phyloP scores from a whole-genome alignment of 1,140 invertebrate species.

The Zaprionus africanus region DNA sequence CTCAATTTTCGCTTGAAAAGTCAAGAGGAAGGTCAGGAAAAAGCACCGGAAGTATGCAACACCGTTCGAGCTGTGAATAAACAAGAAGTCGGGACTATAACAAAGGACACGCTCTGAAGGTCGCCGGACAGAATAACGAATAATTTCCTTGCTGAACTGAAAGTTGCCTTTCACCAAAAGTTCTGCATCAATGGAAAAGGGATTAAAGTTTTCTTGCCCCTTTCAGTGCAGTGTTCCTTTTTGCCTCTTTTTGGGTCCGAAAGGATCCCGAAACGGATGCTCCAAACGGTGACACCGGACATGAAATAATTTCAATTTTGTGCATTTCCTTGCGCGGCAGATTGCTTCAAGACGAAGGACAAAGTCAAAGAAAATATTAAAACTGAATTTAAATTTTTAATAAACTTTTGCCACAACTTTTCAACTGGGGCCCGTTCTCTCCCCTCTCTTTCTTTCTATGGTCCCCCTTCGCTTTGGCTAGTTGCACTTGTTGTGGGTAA shows the following conservation, averaged over 20 bases:
- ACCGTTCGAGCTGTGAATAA: slow-evolving; percentile 38
- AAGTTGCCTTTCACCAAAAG: slow-evolving; percentile 51
- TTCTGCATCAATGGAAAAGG: slow-evolving; percentile 65
- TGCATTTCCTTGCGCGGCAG: slow-evolving; percentile 65
- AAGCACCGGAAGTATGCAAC: slow-evolving; percentile 52
- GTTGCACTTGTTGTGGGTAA: slow-evolving; percentile 34
- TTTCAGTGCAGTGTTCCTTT: not conserved
- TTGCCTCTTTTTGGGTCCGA: not conserved
- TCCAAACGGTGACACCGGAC: slow-evolving; percentile 77
- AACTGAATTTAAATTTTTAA: slow-evolving; percentile 81
- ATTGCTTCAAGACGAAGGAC: slow-evolving; percentile 55
- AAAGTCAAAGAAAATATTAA: slow-evolving; percentile 61
- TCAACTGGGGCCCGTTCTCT: slow-evolving; percentile 5
- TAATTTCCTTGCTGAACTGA: slow-evolving; percentile 59
- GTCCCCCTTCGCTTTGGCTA: slow-evolving; percentile 7
- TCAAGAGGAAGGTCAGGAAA: not conserved
- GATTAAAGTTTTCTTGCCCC: slow-evolving; percentile 51
- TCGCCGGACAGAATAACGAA: slow-evolving; percentile 60
- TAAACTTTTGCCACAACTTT: slow-evolving; percentile 70
- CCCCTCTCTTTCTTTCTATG: not conserved
- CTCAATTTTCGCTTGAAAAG: slow-evolving; percentile 1
- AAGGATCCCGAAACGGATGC: slow-evolving; percentile 60
- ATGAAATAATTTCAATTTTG: slow-evolving; percentile 81
- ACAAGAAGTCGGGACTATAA: slow-evolving; percentile 21
- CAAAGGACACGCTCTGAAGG: slow-evolving; percentile 42